A percentile compares a stretch with the other conserved stretches of the same genome.
phyloP scores from a whole-genome alignment of 2,113 vertebrate species.

The Dendrocopos noguchii region DNA sequence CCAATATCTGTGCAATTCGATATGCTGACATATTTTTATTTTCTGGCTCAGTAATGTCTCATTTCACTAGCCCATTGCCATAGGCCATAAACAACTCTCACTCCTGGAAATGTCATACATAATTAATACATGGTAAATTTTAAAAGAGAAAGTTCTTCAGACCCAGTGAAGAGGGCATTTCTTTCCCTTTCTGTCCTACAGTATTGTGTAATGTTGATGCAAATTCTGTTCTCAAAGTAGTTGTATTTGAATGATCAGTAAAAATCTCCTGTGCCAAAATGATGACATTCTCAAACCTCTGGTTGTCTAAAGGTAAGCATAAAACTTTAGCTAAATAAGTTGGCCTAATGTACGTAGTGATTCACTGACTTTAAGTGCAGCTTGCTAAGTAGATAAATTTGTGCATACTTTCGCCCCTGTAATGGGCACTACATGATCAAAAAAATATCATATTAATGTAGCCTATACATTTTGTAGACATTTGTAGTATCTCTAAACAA shows the following conservation, averaged over 20 bases:
- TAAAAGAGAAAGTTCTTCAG: slow-evolving; percentile 10
- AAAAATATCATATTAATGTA: not conserved
- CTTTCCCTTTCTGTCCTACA: not conserved
- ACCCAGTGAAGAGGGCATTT: not conserved
- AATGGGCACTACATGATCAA: not conserved
- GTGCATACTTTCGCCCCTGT: not conserved
- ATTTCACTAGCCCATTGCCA: slow-evolving; percentile 37
- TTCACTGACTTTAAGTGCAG: not conserved
- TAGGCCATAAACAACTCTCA: slow-evolving; percentile 47
- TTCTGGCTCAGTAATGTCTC: slow-evolving; percentile 9
- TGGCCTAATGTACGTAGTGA: not conserved
- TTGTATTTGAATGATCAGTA: not conserved
- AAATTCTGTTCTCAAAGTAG: not conserved
- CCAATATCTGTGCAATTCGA: not conserved
- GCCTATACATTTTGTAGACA: not conserved
- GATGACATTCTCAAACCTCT: not conserved
- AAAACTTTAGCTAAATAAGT: not conserved
- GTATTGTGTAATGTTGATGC: not conserved
- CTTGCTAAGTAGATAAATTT: not conserved
- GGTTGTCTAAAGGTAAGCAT: not conserved
- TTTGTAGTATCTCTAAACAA: not conserved
- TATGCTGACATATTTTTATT: slow-evolving; percentile 34
- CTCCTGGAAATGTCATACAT: slow-evolving; percentile 37
- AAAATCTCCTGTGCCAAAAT: not conserved
- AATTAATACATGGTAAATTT: slow-evolving; percentile 34